Evolutionary conservation across 1,140 invertebrate genomes (phyloP).

Genomic region (Hermetia illucens): DNA sequence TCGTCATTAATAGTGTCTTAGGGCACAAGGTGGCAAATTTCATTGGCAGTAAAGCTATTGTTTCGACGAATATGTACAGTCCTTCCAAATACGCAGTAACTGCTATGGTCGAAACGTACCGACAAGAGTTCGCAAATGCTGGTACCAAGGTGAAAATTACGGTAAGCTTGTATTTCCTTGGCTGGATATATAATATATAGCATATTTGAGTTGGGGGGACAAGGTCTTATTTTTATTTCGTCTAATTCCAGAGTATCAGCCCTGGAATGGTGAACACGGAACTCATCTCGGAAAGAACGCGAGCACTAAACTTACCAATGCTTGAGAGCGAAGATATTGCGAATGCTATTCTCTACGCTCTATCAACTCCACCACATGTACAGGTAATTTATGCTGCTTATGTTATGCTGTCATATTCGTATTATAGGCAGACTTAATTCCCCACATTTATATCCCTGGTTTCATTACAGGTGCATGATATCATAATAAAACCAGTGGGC

Average conservation of each 20-base stretch:
- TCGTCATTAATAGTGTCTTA: conserved; percentile 37
- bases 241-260: conserved; percentile 37
- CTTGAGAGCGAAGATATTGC: conserved; percentile 36
- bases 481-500: too few relatives aligned
- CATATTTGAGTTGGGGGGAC: too few relatives aligned
- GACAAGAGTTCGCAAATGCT: conserved; percentile 18
- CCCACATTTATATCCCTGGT: too few relatives aligned
- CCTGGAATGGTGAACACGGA: conserved; percentile 42
- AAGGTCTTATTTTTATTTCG: too few relatives aligned
- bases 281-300: conserved; percentile 23
- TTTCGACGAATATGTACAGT: conserved; percentile 31
- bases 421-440: too few relatives aligned
- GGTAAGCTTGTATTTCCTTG: too few relatives aligned
- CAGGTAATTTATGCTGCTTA: too few relatives aligned
- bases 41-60: conserved; percentile 4
- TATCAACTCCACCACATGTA: conserved; percentile 34
- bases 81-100: conserved; percentile 38
- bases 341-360: conserved; percentile 34
- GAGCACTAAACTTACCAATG: conserved; percentile 10
- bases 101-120: conserved; percentile 35
- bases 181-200: too few relatives aligned
- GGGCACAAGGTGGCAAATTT: conserved; percentile 18
- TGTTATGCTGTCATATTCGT: too few relatives aligned
- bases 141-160: conserved; percentile 21
- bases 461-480: too few relatives aligned